A percentile compares a stretch with the other conserved stretches of the same genome.
phyloP scores from a whole-genome alignment of 2,888 invertebrate species.

The Cabera pusaria region DNA sequence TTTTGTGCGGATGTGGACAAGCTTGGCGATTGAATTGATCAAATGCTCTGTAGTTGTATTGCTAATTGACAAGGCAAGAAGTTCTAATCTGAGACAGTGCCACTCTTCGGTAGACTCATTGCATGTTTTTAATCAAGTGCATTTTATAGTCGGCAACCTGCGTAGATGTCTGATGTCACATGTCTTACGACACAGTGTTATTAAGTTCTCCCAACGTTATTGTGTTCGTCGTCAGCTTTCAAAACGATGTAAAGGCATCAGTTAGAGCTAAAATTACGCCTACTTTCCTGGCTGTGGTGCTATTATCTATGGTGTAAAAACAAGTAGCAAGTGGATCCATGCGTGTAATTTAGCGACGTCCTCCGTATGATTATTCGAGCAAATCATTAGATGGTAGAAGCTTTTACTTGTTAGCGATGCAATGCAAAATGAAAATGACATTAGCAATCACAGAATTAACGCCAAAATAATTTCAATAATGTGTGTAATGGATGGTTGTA shows the following conservation, averaged over 20 bases:
- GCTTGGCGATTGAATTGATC: constrained; percentile 27
- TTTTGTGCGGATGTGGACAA: constrained; percentile 28
- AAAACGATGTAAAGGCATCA: constrained; percentile 51
- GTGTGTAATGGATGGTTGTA: constrained; percentile 33
- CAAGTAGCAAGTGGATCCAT: constrained; percentile 44
- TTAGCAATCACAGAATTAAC: constrained; percentile 41
- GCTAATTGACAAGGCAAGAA: constrained; percentile 29
- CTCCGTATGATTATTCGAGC: constrained; percentile 52
- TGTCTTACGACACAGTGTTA: constrained; percentile 38
- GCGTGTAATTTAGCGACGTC: constrained; percentile 54
- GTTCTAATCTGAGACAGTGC: constrained; percentile 15
- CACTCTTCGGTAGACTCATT: constrained; percentile 10
- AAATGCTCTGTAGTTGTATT: constrained; percentile 29
- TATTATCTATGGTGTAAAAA: constrained; percentile 58
- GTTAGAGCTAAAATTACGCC: constrained; percentile 55
- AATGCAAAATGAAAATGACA: constrained; percentile 45
- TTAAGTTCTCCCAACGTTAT: constrained; percentile 47
- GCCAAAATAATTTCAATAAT: constrained; percentile 42
- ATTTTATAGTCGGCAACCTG: constrained; percentile 9
- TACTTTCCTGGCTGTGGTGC: constrained; percentile 50
- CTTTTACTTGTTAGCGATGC: constrained; percentile 41
- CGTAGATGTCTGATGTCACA: constrained; percentile 31
- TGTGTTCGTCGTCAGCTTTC: constrained; percentile 57
- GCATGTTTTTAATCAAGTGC: constrained; percentile 16
- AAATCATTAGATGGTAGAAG: constrained; percentile 46